Conservation (phyloP, 2,888 invertebrate genomes). For the Xestobium rufovillosum region DNA sequence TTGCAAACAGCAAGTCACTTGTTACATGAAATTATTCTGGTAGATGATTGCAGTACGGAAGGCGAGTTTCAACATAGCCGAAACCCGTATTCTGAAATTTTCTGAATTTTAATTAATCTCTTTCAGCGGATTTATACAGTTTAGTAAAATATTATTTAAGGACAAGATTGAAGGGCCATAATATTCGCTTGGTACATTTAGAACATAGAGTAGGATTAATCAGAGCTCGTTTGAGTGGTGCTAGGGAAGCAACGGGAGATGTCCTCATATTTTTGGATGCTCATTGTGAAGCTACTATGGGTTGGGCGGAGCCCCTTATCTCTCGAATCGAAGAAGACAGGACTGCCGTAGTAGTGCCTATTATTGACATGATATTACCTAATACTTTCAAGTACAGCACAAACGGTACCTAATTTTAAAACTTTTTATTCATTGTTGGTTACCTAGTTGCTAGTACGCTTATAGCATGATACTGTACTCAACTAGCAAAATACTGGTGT, state of each 20-base stretch:
- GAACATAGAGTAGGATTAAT: slow-evolving; percentile 77
- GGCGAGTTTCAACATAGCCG: slow-evolving; percentile 44
- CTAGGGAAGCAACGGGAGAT: slow-evolving; percentile 71
- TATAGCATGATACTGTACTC: too few species aligned
- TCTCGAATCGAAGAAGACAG: slow-evolving; percentile 74
- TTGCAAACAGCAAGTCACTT: slow-evolving; percentile 62
- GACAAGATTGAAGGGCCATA: slow-evolving; percentile 59
- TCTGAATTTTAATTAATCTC: too few species aligned
- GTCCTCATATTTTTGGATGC: slow-evolving; percentile 84
- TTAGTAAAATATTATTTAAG: slow-evolving; percentile 73
- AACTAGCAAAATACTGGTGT: too few species aligned
- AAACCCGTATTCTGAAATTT: not conserved
- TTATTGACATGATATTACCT: slow-evolving; percentile 90
- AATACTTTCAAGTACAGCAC: slow-evolving; percentile 67
- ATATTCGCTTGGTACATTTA: slow-evolving; percentile 67
- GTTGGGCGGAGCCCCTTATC: slow-evolving; percentile 86
- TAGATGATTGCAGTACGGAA: slow-evolving; percentile 88
- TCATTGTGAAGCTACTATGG: slow-evolving; percentile 76
- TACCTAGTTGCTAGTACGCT: too few species aligned
- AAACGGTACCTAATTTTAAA: slow-evolving; percentile 42
- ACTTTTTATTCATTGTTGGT: too few species aligned
- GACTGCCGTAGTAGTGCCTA: slow-evolving; percentile 80
- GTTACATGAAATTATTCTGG: slow-evolving; percentile 87
- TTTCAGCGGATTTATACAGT: slow-evolving; percentile 59
- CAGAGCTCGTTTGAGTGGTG: slow-evolving; percentile 82